Conservation (phyloP, 2,113 vertebrate genomes). For the Dipodomys merriami region DNA sequence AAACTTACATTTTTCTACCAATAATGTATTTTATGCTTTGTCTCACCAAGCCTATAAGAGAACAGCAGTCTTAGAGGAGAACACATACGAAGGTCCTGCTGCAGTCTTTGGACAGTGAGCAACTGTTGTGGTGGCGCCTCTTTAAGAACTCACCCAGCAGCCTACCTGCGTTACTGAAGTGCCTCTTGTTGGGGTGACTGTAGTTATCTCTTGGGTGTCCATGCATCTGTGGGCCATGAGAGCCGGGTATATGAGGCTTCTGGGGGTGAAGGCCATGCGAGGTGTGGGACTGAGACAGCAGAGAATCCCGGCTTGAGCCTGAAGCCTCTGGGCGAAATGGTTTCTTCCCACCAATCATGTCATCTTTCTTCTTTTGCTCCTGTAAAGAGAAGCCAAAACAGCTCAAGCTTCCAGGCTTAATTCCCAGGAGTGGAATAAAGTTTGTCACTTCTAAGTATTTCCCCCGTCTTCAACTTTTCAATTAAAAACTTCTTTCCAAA, state of each 20-base stretch:
- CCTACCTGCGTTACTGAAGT: constrained; percentile 93
- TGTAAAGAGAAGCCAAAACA: constrained; percentile 77
- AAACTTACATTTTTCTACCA: background rate
- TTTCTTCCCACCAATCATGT: constrained; percentile 88
- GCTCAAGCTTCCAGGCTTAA: background rate
- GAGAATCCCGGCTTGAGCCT: constrained; percentile 93
- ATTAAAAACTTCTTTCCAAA: background rate
- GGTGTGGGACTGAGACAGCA: constrained; percentile 88
- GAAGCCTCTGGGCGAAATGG: constrained; percentile 93
- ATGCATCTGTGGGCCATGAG: constrained; percentile 89
- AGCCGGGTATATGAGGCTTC: constrained; percentile 87
- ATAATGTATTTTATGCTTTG: background rate
- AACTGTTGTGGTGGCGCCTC: background rate
- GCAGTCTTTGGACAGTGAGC: background rate
- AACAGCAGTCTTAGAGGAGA: background rate
- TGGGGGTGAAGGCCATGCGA: constrained; percentile 86
- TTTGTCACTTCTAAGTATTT: background rate
- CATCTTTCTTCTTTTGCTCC: constrained; percentile 97
- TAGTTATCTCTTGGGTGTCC: constrained; percentile 94
- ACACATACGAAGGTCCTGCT: background rate
- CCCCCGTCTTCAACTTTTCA: background rate
- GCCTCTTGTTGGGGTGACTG: constrained; percentile 91
- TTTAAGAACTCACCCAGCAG: rapidly evolving
- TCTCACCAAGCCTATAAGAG: background rate
- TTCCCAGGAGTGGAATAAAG: background rate